Base-by-base conservation (phyloP, 2,888 invertebrate species). In the Pyrgus malvae region DNA sequence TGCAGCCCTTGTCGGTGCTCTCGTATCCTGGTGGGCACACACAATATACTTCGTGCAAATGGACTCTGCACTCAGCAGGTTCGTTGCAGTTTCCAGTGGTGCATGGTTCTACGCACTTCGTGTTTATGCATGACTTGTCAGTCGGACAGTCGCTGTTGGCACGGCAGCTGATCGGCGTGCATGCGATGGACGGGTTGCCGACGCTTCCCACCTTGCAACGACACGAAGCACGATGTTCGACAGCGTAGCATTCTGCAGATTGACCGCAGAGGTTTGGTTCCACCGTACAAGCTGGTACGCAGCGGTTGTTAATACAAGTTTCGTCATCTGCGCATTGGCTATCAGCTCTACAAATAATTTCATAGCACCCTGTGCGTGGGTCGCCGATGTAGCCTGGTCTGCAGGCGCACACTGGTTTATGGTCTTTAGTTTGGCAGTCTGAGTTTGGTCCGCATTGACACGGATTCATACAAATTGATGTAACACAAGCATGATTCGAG, bases 361-460 rank as follows among this genome's bases (percentile, higher is more conserved):
- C 93, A 35, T 92, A 91, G 75, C 97, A 98, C 67, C 95, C 95
- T 7, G 95, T 92, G 69, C 95, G 94, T 21, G 97, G 95, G 76
- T 96, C 96, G 49, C 97, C 98, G 60, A 96, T 94, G 66, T 93
- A 97, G 40, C 96, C 97, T 68, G 93, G 93, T 58, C 92, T 92
- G 76, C 98, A 98, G 0, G 96, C 94, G 70, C 98, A 98, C 0
- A 96, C 94, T 0, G 97, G 96, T 76, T 96, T 96, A 71, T 98
- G 97, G 70, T 95, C 93, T 78, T 93, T 93, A 59, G 97, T 94
- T 69, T 94, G 92, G 74, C 98, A 98, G 63, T 96, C 94, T 1
- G 97, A 95, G 72, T 96, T 95, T 0, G 94, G 91, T 33, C 97
- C 97, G 73, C 97, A 97, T 60, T 94, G 93, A 74, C 97, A 97